These are phyloP conservation scores for Stegodyphus mimosarum DNA, from an alignment of 1,140 invertebrate genomes.

Conservation along the genomic window DNA sequence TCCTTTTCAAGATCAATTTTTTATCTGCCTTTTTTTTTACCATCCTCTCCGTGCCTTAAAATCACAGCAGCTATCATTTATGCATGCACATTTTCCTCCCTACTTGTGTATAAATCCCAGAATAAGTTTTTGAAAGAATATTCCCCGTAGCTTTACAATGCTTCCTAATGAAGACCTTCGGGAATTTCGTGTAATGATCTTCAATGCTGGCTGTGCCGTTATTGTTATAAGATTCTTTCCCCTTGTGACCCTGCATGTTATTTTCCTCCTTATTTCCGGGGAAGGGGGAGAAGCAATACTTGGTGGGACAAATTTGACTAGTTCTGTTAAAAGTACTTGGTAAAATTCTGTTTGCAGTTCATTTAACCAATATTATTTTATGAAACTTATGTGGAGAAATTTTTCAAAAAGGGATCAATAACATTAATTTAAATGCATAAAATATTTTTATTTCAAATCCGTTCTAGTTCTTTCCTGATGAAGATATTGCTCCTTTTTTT, in stretches of 20 bases:
- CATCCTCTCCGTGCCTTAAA: not conserved
- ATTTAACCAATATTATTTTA: no score
- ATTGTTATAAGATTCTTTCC: not conserved
- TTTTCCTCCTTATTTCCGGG: not conserved
- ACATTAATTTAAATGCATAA: no score
- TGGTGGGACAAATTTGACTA: no score
- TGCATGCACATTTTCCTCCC: slow-evolving; percentile 14
- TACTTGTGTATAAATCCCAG: not conserved
- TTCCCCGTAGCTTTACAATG: not conserved
- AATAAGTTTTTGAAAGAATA: not conserved
- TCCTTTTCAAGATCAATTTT: not conserved
- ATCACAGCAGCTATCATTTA: slow-evolving; percentile 31
- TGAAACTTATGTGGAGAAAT: no score
- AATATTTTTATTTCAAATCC: no score
- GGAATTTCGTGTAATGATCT: slow-evolving; percentile 32
- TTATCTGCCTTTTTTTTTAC: not conserved
- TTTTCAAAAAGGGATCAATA: no score
- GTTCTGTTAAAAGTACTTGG: no score
- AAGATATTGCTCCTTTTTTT: no score
- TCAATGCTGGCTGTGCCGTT: not conserved
- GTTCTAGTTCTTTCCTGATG: no score
- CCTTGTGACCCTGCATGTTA: not conserved
- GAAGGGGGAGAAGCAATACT: no score
- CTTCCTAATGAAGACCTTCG: slow-evolving; percentile 38
- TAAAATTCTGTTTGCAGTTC: no score